Evolutionary conservation across 1,140 invertebrate species (phyloP), one percentile per base, ranked within the genome.

Genomic region (Magallana angulata): DNA sequence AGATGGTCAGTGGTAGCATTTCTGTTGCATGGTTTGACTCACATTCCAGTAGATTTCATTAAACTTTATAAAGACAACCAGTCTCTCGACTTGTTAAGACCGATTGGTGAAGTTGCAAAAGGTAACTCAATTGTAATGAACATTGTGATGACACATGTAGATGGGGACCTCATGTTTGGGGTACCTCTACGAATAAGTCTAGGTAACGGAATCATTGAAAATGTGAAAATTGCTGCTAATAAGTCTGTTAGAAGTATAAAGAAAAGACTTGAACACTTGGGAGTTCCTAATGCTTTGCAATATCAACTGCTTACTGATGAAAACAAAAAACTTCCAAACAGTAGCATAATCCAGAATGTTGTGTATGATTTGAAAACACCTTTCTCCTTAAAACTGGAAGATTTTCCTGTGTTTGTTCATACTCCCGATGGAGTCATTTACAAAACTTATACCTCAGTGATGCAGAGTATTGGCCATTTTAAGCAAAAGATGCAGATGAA

Each of bases 11-110:
- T 92, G 18, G 90, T 93, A 4, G 92, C 91, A 11, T 91, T 94
- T 56, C 93, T 93, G 87, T 85, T 93, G 48, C 92, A 93, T 88
- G 92, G 93, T 3, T 68, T 93, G 30, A 91, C 91, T 9, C 91
- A 92, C n/a, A 89, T 93, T 57, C 92, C 93, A 1, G 91, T 93
- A 48, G 93, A 94, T 83, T 88, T 93, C 11, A 92, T 93, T n/a
- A 58, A 90, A 64, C 82, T 94, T 18, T 91, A 88, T 57, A 91
- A 87, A 30, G 85, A 91, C 82, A 86, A 90, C 8, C 64, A 62
- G 11, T 56, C 81, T 16, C 48, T 93, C 9, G 90, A 93, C 83
- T 90, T 93, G n/a, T 90, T 91, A 5, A 87, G 87, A 24, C 83
- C 89, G 14, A 90, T 93, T 30, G 93, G 94, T 9, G 48, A 87